Base-by-base conservation (phyloP, 1,140 invertebrate genomes). In the Nixonia krombeini region DNA sequence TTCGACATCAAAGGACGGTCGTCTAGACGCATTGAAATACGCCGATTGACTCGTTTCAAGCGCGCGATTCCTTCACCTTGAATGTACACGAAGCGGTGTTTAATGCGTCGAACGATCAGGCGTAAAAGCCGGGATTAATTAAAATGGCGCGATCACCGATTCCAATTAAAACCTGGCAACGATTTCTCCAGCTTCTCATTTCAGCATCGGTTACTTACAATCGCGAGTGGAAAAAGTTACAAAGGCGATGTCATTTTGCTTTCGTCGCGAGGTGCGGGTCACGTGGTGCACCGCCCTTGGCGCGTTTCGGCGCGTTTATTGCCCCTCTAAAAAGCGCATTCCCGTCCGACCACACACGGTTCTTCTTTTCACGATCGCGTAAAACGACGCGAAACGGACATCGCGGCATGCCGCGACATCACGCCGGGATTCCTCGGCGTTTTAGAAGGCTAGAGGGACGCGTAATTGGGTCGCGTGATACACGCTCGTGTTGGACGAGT, bases 1-100 rank as follows among this genome's bases (percentile, higher is more conserved):
- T 28, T 12, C 42, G 28, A 45, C 42, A 26, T 45, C 42, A 45
- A 45, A 45, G 42, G 13, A 45, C 25, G 21, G 29, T 6, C 42
- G 42, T 45, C 42, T 45, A 45, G 25, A 45, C 23, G 25, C 42
- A 45, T 45, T 8, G 25, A 45, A 45, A 45, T 45, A 29, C n/a
- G n/a, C n/a, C n/a, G n/a, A n/a, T n/a, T n/a, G n/a, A 45, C 7
- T n/a, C 26, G 17, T 8, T 29, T 25, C 17, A 42, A 23, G n/a
- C 25, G 40, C 21, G 16, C 40, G 17, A 42, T 25, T 16, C 18
- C 8, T 13, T 9, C 9, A 18, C 8, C 38, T 21, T 40, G 16
- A 18, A 18, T 4, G 6, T 8, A 16, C 16, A 5, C 17, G n/a
- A n/a, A n/a, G n/a, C n/a, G n/a, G n/a, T n/a, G n/a, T n/a, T n/a